Evolutionary conservation across 2,113 vertebrate species (phyloP).

Genomic region (Ptilonorhynchus violaceus): DNA sequence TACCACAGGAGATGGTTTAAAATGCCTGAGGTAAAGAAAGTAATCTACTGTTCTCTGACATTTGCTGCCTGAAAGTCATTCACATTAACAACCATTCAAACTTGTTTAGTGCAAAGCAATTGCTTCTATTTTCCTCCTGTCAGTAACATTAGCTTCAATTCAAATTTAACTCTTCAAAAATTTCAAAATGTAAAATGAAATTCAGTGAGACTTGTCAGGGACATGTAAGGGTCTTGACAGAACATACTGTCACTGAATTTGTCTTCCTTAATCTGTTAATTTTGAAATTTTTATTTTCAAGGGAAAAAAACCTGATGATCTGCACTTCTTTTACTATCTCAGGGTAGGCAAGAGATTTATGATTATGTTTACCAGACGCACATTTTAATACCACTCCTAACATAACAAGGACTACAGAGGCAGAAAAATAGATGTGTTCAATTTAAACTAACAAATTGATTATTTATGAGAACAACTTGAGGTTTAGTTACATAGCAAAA

Average conservation of each 20-base stretch:
- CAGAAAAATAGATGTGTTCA: constrained; percentile 24
- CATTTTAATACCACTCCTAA: constrained; percentile 19
- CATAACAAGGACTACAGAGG: neutral
- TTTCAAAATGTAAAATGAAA: constrained; percentile 54
- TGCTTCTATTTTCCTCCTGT: constrained; percentile 71
- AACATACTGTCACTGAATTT: constrained; percentile 24
- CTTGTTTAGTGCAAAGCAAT: constrained; percentile 76
- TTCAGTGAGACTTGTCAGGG: constrained; percentile 33
- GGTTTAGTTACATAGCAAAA: constrained; percentile 61
- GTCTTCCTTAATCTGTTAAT: constrained; percentile 50
- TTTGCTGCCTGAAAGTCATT: constrained; percentile 76
- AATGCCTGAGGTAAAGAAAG: constrained; percentile 78
- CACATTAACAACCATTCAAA: constrained; percentile 77
- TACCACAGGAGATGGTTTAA: constrained; percentile 73
- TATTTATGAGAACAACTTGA: constrained; percentile 48
- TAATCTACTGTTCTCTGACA: constrained; percentile 78
- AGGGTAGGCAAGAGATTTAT: neutral
- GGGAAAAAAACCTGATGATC: neutral
- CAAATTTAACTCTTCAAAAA: constrained; percentile 65
- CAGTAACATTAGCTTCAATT: constrained; percentile 71
- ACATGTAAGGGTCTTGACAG: neutral
- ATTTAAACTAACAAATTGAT: constrained; percentile 63
- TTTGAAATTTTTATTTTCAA: constrained; percentile 45
- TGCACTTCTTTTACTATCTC: neutral
- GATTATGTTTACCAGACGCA: neutral